Base-by-base conservation (phyloP, 1,140 invertebrate species). In the Caenorhabditis tropicalis region DNA sequence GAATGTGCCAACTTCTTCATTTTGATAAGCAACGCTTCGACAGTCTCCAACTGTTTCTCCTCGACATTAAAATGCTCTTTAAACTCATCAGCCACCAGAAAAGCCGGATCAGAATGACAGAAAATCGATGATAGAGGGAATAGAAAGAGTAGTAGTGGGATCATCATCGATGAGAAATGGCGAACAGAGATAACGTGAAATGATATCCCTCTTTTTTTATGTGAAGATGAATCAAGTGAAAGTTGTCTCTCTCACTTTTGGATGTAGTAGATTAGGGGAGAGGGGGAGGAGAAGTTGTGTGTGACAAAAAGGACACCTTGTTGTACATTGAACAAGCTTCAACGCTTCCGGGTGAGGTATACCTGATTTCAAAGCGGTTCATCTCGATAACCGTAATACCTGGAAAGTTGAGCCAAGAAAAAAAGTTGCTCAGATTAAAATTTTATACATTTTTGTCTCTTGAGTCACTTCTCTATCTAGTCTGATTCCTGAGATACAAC, bases 61-160 rank as follows among this genome's bases (percentile, higher is more conserved):
- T 83, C 85, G 6, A 86, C 82, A n/a, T 70, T 74, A 31, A 86
- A 86, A 33, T 86, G 85, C 43, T 79, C 65, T 36, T 74, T 74
- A 43, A 74, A 74, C n/a, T 74, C 65, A 74, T 46, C n/a, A 0
- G 65, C 65, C 9, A 74, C 65, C 21, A 74, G 43, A 74, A 12
- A 12, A 19, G 65, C 65, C 9, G 33, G 65, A 43, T 74, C 36
- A 3, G 33, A n/a, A 24, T 9, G 12, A 43, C 36, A 74, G 19
- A 74, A 43, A 65, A n/a, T 15, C 12, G 36, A 36, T 36, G 31
- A 19, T 2, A 65, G 58, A 65, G 58, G n/a, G 15, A 36, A 36
- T 19, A 31, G 21, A n/a, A 56, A 12, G n/a, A n/a, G n/a, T n/a
- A n/a, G n/a, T n/a, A n/a, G n/a, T n/a, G n/a, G n/a, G n/a, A n/a